A percentile compares a stretch with the other conserved stretches of the same genome.
phyloP scores from a whole-genome alignment of 2,113 vertebrate species.

The Elaphurus davidianus region DNA sequence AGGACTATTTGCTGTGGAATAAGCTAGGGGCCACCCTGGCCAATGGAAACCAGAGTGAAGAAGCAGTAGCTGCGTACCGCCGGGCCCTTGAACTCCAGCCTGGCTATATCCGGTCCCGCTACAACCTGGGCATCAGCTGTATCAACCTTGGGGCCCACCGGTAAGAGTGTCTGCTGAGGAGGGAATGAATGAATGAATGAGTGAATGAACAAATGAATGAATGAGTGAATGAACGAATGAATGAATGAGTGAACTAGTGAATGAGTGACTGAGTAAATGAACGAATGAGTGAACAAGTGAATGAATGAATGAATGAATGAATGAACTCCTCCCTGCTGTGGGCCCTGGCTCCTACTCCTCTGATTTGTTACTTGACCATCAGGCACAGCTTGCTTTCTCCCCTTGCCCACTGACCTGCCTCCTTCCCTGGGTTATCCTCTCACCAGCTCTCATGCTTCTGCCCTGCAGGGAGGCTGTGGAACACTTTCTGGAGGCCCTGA shows the following conservation, averaged over 20 bases:
- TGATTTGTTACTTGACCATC: not conserved
- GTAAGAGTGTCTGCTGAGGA: slow-evolving; percentile 77
- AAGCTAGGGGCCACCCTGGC: slow-evolving; percentile 97
- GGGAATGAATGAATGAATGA: not conserved
- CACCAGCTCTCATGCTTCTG: not conserved
- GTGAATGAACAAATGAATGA: not conserved
- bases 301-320: no score
- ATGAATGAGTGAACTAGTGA: no score
- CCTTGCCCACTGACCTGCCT: rapidly evolving
- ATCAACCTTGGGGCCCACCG: slow-evolving; percentile 97
- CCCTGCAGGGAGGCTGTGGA: slow-evolving; percentile 95
- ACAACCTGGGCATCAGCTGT: slow-evolving; percentile 98
- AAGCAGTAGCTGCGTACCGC: slow-evolving; percentile 95
- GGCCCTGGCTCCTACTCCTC: not conserved
- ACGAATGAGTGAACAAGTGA: not conserved
- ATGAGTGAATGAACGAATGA: not conserved
- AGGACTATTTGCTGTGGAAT: slow-evolving; percentile 99
- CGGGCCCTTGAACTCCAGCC: slow-evolving; percentile 95
- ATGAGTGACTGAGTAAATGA: not conserved
- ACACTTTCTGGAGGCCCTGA: slow-evolving; percentile 96
- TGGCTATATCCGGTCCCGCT: slow-evolving; percentile 96
- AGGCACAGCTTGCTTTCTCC: not conserved
- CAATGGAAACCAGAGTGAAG: slow-evolving; percentile 95
- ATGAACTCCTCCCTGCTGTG: not conserved
- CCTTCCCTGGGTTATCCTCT: not conserved